These are phyloP conservation scores for Paramormyrops kingsleyae DNA, from an alignment of 2,113 vertebrate genomes.

Conservation along the genomic window DNA sequence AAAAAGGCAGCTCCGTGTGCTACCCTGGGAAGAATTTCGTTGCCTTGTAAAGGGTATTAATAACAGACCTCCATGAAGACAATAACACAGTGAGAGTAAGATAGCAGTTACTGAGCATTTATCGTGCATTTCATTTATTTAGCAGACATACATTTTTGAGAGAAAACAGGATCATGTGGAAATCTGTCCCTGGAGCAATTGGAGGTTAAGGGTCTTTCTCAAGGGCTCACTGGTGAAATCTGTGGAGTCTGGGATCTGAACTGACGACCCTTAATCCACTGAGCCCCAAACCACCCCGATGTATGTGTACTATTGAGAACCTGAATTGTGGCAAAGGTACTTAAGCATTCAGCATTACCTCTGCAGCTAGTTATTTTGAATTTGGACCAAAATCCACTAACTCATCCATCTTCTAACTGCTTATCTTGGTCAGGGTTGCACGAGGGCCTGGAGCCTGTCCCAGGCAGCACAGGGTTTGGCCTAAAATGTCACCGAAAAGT, in stretches of 20 bases:
- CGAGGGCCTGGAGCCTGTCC: background rate
- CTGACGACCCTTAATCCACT: too few relatives aligned
- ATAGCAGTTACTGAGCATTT: background rate
- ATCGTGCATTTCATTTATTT: background rate
- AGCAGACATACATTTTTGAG: background rate
- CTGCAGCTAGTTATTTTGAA: background rate
- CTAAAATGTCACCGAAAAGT: background rate
- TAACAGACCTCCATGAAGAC: background rate
- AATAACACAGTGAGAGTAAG: background rate
- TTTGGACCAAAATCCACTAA: background rate
- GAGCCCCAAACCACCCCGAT: too few relatives aligned
- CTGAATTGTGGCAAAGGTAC: background rate
- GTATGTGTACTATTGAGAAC: background rate
- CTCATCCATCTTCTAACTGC: background rate
- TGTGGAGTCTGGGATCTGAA: background rate
- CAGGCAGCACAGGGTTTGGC: background rate
- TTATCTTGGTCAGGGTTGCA: background rate
- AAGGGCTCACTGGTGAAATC: background rate
- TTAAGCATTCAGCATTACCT: background rate
- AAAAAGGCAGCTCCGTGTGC: background rate
- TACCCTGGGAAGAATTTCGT: background rate
- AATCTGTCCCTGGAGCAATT: background rate
- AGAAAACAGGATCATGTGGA: background rate
- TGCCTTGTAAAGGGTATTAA: constrained; percentile 8
- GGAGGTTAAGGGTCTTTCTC: background rate